A percentile compares a stretch with the other conserved stretches of the same genome.
phyloP scores from a whole-genome alignment of 2,797 vertebrate genomes.

The Galago senegalensis region DNA sequence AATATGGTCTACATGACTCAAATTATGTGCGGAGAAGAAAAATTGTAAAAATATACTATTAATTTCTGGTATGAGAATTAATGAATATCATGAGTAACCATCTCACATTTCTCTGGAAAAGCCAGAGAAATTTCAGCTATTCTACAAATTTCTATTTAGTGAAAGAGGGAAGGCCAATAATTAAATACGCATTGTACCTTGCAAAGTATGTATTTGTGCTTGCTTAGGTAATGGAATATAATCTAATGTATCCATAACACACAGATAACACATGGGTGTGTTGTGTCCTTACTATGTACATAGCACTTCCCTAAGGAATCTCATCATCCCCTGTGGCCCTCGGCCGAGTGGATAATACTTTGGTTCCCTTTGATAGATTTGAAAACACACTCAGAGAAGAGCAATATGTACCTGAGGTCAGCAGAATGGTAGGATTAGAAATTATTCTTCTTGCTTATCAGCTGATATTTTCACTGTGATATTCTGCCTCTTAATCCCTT shows the following conservation, averaged over 20 bases:
- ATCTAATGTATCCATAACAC: neutral
- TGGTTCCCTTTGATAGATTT: neutral
- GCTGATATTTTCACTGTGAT: neutral
- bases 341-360: neutral
- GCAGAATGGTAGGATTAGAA: neutral
- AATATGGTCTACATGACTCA: neutral
- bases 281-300: neutral
- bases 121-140: slow-evolving; percentile 12
- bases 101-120: neutral
- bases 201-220: neutral
- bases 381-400: neutral
- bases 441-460: neutral
- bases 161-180: slow-evolving; percentile 1
- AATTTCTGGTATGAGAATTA: neutral
- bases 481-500: neutral
- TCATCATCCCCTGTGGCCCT: neutral
- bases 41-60: neutral
- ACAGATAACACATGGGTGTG: neutral
- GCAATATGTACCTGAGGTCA: neutral
- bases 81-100: neutral
- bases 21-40: neutral
- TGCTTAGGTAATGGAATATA: neutral
- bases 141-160: neutral
- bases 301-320: neutral
- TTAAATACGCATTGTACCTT: neutral